phyloP scores from a whole-genome alignment of 2,888 invertebrate species.

The Netelia fuscicornis region DNA sequence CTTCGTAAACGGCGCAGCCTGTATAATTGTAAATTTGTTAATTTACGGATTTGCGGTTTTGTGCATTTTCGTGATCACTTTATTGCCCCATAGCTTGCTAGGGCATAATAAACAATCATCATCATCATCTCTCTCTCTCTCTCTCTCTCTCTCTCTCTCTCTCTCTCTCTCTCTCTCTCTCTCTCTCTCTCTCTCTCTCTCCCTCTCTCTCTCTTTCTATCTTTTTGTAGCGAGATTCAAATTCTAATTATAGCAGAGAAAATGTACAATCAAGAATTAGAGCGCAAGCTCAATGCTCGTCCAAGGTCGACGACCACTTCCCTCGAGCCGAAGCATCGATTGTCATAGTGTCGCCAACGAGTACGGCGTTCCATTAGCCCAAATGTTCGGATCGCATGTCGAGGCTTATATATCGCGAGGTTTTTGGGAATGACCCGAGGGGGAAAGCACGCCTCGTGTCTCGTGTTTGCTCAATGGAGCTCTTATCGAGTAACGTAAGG shows the following conservation, averaged over 20 bases:
- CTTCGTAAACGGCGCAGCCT: no score
- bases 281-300: conserved; percentile 18
- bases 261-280: background rate
- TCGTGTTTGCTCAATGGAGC: background rate
- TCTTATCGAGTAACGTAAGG: background rate
- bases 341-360: conserved; percentile 43
- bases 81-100: no score
- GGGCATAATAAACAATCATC: no score
- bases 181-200: background rate
- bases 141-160: background rate
- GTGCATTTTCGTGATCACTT: no score
- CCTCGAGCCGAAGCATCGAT: conserved; percentile 36
- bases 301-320: conserved; percentile 12
- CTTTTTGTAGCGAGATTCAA: background rate
- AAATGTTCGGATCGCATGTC: conserved; percentile 63
- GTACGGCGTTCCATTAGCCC: conserved; percentile 56
- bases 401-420: background rate
- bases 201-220: background rate
- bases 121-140: background rate
- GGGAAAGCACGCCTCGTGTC: background rate
- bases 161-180: background rate
- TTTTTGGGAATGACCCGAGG: conserved; percentile 11
- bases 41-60: no score
- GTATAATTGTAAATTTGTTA: no score
- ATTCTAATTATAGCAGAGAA: background rate